These are phyloP conservation scores for Cryptoleucopteryx plumbea DNA, from an alignment of 2,113 vertebrate genomes.

Conservation along the genomic window DNA sequence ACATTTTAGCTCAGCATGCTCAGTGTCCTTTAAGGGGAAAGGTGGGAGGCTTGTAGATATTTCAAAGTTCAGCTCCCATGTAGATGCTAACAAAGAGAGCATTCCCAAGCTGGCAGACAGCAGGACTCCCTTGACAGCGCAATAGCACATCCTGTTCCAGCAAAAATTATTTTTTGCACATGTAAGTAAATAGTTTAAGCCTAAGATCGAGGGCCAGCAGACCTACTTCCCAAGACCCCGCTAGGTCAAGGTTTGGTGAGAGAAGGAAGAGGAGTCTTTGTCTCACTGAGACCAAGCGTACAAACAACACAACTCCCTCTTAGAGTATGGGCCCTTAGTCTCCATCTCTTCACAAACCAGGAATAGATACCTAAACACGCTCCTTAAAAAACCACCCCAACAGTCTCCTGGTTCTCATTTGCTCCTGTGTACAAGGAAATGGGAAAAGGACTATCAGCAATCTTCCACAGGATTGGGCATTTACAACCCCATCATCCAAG, in stretches of 20 bases:
- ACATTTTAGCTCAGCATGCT: slow-evolving; percentile 23
- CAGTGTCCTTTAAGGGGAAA: slow-evolving; percentile 19
- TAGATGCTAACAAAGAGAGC: neutral
- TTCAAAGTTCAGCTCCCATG: slow-evolving; percentile 38
- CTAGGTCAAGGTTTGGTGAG: neutral
- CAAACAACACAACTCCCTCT: neutral
- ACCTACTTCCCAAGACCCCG: slow-evolving; percentile 7
- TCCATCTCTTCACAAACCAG: neutral
- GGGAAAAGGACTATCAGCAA: neutral
- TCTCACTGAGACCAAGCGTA: neutral
- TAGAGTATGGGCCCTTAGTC: neutral
- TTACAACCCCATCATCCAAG: neutral
- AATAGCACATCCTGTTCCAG: neutral
- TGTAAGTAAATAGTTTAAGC: neutral
- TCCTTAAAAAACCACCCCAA: neutral
- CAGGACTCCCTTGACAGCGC: neutral
- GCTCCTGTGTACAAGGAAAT: neutral
- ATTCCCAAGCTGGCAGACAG: slow-evolving; percentile 27
- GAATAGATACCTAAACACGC: neutral
- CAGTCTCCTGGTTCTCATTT: neutral
- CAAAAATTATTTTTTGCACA: neutral
- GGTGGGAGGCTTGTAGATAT: slow-evolving; percentile 39
- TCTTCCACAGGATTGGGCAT: neutral
- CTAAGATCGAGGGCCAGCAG: neutral
- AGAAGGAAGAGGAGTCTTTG: neutral